These are phyloP conservation scores for Babylonia areolata DNA, from an alignment of 1,140 invertebrate species.

Conservation along the genomic window DNA sequence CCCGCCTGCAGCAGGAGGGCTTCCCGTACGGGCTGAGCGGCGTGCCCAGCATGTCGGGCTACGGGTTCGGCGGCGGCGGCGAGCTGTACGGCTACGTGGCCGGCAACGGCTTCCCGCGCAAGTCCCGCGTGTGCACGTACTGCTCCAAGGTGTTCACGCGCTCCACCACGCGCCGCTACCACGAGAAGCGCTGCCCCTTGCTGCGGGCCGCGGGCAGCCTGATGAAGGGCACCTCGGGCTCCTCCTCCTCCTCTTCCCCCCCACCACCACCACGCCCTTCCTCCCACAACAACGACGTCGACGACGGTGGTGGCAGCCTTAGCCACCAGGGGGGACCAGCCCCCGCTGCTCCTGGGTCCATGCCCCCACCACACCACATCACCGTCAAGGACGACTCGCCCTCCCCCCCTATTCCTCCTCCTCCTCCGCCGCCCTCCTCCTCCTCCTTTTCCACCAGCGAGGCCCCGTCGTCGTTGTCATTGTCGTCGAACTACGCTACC, in stretches of 20 bases:
- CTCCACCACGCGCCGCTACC: conserved; percentile 71
- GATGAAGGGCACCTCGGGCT: conserved; percentile 22
- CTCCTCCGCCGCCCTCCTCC: not conserved
- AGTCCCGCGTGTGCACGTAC: conserved; percentile 70
- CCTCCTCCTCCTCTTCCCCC: not conserved
- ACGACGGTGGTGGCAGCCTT: not conserved
- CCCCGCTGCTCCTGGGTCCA: no score
- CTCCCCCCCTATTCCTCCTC: not conserved
- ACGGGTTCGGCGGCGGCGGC: conserved; percentile 62
- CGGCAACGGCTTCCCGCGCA: conserved; percentile 67
- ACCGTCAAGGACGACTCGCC: not conserved
- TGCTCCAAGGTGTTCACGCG: conserved; percentile 72
- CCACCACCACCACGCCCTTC: not conserved
- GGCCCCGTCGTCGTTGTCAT: not conserved
- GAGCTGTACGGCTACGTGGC: conserved; percentile 70
- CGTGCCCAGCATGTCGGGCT: conserved; percentile 64
- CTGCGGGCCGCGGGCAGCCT: conserved; percentile 63
- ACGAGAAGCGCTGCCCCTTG: conserved; percentile 69
- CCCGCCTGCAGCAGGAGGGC: conserved; percentile 35
- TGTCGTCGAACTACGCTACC: conserved; percentile 24
- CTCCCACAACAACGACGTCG: not conserved
- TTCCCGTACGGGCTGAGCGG: conserved; percentile 72
- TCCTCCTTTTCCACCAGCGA: not conserved
- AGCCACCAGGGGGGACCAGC: not conserved
- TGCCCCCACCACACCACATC: no score